Conservation (phyloP, 1,140 invertebrate species). For the Hormaphis cornu region DNA sequence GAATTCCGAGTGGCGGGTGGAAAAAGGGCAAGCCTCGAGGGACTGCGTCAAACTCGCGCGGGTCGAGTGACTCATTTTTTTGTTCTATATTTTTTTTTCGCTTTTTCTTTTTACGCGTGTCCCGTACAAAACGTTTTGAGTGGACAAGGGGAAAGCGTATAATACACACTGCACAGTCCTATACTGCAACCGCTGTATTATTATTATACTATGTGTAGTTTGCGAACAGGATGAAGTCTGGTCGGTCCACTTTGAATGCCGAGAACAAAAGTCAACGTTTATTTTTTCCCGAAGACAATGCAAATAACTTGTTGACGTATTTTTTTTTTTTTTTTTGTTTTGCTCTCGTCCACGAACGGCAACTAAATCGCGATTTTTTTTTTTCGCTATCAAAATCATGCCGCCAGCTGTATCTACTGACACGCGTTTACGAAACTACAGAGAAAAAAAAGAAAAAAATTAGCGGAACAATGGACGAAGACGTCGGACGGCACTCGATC, state of each 20-base stretch:
- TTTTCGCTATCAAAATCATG: too few relatives aligned
- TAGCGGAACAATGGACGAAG: too few relatives aligned
- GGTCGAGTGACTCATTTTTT: slow-evolving; percentile 29
- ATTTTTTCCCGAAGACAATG: neutral
- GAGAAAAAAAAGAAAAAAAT: too few relatives aligned
- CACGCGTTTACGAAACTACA: too few relatives aligned
- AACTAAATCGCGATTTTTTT: too few relatives aligned
- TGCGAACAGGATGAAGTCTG: slow-evolving; percentile 2
- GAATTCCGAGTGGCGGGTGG: too few relatives aligned
- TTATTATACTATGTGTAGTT: neutral
- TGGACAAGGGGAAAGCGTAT: neutral
- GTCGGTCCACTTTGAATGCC: slow-evolving; percentile 16
- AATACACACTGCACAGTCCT: too few relatives aligned
- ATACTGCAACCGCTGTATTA: too few relatives aligned
- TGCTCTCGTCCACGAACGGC: too few relatives aligned
- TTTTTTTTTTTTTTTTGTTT: neutral
- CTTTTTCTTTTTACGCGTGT: neutral
- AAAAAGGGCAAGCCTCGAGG: slow-evolving; percentile 24
- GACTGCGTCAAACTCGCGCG: slow-evolving; percentile 19
- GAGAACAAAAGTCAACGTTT: slow-evolving; percentile 25
- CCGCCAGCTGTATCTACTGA: too few relatives aligned
- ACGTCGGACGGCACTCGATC: too few relatives aligned
- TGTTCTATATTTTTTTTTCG: neutral
- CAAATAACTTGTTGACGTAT: neutral
- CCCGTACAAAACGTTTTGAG: slow-evolving; percentile 13